phyloP scores from a whole-genome alignment of 2,113 vertebrate genomes.

The Mixornis gularis region DNA sequence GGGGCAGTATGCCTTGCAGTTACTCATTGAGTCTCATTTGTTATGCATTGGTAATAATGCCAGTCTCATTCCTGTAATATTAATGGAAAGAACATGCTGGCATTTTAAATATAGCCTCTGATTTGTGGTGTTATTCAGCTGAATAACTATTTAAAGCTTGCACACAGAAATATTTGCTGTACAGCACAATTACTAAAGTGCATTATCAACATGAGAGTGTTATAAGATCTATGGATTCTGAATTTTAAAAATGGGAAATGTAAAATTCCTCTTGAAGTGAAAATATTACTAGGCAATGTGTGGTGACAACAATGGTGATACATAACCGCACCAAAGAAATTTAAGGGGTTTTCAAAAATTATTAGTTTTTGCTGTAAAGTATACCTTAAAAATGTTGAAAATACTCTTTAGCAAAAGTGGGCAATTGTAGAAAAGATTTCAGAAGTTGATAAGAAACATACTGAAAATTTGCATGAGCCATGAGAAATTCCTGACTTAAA shows the following conservation, averaged over 20 bases:
- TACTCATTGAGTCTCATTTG: slow-evolving; percentile 11
- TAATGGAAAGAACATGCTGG: slow-evolving; percentile 51
- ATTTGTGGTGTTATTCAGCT: slow-evolving; percentile 51
- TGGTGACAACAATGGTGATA: background rate
- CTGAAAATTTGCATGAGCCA: background rate
- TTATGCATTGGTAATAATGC: slow-evolving; percentile 54
- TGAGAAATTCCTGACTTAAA: background rate
- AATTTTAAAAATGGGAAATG: slow-evolving; percentile 53
- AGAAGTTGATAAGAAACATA: background rate
- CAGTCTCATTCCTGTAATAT: slow-evolving; percentile 58
- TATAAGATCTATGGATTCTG: slow-evolving; percentile 40
- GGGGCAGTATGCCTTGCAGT: background rate
- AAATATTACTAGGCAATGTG: background rate
- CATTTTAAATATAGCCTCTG: slow-evolving; percentile 57
- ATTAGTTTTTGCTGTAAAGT: background rate
- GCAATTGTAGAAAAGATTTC: background rate
- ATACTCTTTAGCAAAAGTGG: background rate
- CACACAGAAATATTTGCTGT: slow-evolving; percentile 44
- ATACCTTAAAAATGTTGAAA: background rate
- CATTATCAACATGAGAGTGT: slow-evolving; percentile 3
- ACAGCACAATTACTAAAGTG: slow-evolving; percentile 22
- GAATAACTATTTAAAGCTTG: slow-evolving; percentile 56
- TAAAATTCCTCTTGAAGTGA: slow-evolving; percentile 7
- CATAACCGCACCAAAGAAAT: background rate
- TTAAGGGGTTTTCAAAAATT: accelerated